phyloP scores from a whole-genome alignment of 2,888 invertebrate genomes.

The Orthosia incerta region DNA sequence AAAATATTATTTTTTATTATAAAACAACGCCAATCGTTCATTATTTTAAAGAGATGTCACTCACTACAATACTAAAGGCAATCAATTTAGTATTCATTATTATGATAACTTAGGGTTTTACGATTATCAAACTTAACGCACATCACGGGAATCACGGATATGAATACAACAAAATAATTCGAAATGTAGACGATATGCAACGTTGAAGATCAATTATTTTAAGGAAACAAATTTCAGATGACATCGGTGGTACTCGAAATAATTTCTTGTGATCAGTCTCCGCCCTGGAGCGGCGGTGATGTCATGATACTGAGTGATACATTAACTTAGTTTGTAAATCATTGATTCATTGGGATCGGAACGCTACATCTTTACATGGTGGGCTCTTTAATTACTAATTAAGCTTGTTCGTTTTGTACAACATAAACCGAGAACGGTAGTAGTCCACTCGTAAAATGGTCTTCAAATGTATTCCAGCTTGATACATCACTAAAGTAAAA shows the following conservation, averaged over 20 bases:
- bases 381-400: slow-evolving; percentile 79
- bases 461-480: slow-evolving; percentile 73
- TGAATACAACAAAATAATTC: slow-evolving; percentile 88
- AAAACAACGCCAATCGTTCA: slow-evolving; percentile 86
- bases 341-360: slow-evolving; percentile 73
- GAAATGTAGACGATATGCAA: slow-evolving; percentile 91
- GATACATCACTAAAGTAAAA: slow-evolving; percentile 81
- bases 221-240: slow-evolving; percentile 83
- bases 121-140: slow-evolving; percentile 85
- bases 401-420: slow-evolving; percentile 83
- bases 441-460: slow-evolving; percentile 72
- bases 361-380: slow-evolving; percentile 75
- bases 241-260: slow-evolving; percentile 88
- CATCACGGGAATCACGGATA: slow-evolving; percentile 85
- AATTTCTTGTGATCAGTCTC: slow-evolving; percentile 83
- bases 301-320: slow-evolving; percentile 74
- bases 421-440: slow-evolving; percentile 76
- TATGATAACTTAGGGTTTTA: slow-evolving; percentile 85
- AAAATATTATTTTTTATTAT: slow-evolving; percentile 85
- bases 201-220: slow-evolving; percentile 87
- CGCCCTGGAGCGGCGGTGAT: slow-evolving; percentile 74
- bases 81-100: slow-evolving; percentile 81
- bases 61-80: slow-evolving; percentile 86
- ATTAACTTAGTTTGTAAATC: slow-evolving; percentile 64
- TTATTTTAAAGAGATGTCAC: slow-evolving; percentile 85